These are phyloP conservation scores for Hedychridium roseum DNA, from an alignment of 2,888 invertebrate genomes.

Conservation along the genomic window DNA sequence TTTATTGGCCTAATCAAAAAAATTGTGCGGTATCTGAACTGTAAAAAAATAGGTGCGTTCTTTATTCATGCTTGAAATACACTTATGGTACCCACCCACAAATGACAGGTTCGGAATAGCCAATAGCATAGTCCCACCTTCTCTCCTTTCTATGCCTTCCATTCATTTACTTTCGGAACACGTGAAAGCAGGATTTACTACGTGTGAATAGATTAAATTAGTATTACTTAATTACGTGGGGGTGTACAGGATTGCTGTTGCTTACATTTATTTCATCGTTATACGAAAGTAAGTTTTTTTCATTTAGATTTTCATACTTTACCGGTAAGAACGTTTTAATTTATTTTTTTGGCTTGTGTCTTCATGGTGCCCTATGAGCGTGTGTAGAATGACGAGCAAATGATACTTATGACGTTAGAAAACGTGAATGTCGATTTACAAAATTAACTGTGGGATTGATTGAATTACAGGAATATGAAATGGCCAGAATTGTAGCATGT, in stretches of 20 bases:
- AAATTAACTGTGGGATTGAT: neutral
- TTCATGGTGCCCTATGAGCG: neutral
- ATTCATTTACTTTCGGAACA: conserved; percentile 45
- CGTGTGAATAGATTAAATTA: conserved; percentile 51
- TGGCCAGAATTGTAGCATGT: conserved; percentile 43
- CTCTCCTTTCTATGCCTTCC: no score
- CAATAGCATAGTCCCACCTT: no score
- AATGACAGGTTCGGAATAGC: no score
- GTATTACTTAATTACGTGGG: conserved; percentile 47
- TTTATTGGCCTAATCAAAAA: no score
- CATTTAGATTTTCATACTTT: conserved; percentile 3
- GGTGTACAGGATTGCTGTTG: conserved; percentile 6
- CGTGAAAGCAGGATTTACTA: conserved; percentile 29
- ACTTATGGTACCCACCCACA: no score
- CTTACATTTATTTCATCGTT: conserved; percentile 6
- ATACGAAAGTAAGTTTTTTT: conserved; percentile 4
- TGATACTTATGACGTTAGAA: neutral
- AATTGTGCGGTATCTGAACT: no score
- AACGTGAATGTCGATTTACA: neutral
- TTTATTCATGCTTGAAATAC: no score
- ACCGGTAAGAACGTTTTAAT: conserved; percentile 20
- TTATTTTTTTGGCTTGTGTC: neutral
- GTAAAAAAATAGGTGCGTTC: no score
- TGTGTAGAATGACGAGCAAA: neutral
- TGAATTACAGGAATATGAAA: conserved; percentile 41